Evolutionary conservation across 2,888 invertebrate species (phyloP), one percentile per base, ranked within the genome.

Genomic region (Balanococcus diminutus): DNA sequence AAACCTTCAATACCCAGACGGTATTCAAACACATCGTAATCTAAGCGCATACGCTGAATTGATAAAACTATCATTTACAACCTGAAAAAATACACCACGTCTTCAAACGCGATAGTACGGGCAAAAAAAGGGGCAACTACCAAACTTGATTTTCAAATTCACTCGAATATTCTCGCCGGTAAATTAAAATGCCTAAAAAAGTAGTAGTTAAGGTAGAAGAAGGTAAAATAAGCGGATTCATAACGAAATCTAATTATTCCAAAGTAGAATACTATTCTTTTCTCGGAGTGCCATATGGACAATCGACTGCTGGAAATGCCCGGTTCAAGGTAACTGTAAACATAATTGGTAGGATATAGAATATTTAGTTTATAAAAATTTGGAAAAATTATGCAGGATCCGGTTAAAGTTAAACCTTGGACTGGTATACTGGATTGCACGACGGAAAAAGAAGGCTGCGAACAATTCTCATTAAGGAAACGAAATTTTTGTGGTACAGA

Each of bases 321-420:
- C 82, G 82, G n/a, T 82, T 82, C 56, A 82, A 82, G n/a, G 82
- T 51, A 31, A 2, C 46, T 81, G n/a, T n/a, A n/a, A n/a, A n/a
- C n/a, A n/a, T n/a, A n/a, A n/a, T n/a, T n/a, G n/a, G n/a, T n/a
- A n/a, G n/a, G n/a, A n/a, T n/a, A n/a, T n/a, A n/a, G n/a, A n/a
- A n/a, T n/a, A n/a, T n/a, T n/a, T n/a, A n/a, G n/a, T n/a, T n/a
- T n/a, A n/a, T n/a, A n/a, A n/a, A n/a, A n/a, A n/a, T n/a, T 36
- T 36, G 36, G 4, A 14, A 22, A 75, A 75, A 36, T 22, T 19
- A 25, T 32, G 6, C 36, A 83, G 83, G 61, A 31, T 36, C 83
- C 83, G 14, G 22, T 36, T 14, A 28, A 51, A 51, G 56, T 82
- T 2, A 28, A 56, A 32, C 42, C 42, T 19, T 82, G 82, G 82